Conservation (phyloP, 2,797 vertebrate species). For the Chiroxiphia lanceolata region DNA sequence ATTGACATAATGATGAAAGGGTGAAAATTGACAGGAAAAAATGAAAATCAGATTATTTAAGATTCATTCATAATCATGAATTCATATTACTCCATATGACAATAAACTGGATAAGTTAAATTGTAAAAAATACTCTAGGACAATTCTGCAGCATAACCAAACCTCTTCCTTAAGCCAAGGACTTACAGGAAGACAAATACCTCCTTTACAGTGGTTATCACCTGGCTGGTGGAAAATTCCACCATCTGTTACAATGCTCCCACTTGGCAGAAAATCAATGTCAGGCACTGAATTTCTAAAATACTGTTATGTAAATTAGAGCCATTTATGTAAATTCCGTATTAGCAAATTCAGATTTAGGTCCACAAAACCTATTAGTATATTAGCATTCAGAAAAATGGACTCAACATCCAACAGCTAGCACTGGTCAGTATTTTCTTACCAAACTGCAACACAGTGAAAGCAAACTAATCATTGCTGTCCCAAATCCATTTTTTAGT, state of each 20-base stretch:
- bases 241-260: slow-evolving; percentile 47
- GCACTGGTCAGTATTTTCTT: not conserved
- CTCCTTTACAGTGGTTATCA: slow-evolving; percentile 52
- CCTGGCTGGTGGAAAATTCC: slow-evolving; percentile 50
- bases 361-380: not conserved
- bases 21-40: slow-evolving; percentile 4
- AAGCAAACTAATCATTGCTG: not conserved
- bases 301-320: slow-evolving; percentile 52
- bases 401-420: not conserved
- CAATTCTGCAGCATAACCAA: not conserved
- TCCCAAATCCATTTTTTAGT: not conserved
- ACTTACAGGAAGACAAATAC: slow-evolving; percentile 16
- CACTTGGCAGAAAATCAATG: slow-evolving; percentile 52
- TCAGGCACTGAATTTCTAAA: slow-evolving; percentile 40
- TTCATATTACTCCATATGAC: not conserved
- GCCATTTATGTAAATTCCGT: not conserved
- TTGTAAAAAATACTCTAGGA: not conserved
- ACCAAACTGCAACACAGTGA: not conserved
- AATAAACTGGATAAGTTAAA: not conserved
- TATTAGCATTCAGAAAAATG: not conserved
- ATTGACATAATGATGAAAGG: not conserved
- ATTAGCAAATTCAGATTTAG: slow-evolving; percentile 23
- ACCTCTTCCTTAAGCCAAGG: slow-evolving; percentile 16
- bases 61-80: not conserved
- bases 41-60: not conserved